Percentiles rank a stretch among this genome's conserved stretches.
Evolutionary conservation across 1,140 invertebrate species (phyloP).

Genomic region (Coenobita brevimanus): DNA sequence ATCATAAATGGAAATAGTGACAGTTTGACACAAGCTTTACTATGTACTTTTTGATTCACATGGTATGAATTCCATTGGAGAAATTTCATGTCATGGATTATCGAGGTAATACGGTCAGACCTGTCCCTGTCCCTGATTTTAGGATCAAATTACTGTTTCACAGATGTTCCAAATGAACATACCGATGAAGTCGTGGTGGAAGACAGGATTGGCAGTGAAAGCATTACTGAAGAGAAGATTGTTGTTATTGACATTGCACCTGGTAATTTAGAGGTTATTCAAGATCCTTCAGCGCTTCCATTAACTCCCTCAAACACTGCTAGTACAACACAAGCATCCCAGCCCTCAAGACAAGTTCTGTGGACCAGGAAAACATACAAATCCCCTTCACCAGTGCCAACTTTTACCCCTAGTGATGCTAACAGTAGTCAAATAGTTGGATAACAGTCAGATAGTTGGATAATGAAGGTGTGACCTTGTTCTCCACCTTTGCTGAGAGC

Average conservation of each 20-base stretch:
- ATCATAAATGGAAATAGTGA: background rate
- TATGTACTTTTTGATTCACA: too few species aligned
- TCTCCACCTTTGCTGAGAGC: conserved; percentile 43
- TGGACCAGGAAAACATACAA: background rate
- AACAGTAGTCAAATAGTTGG: conserved; percentile 43
- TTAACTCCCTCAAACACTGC: conserved; percentile 17
- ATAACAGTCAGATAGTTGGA: conserved; percentile 34
- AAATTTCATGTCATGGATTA: too few species aligned
- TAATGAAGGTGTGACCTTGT: conserved; percentile 36
- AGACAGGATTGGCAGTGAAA: background rate
- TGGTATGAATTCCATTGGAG: too few species aligned
- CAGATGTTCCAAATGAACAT: too few species aligned
- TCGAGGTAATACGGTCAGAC: background rate
- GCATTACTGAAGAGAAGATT: background rate
- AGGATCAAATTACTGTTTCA: background rate
- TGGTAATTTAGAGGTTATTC: too few species aligned
- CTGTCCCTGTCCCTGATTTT: background rate
- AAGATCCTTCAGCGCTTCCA: conserved; percentile 6
- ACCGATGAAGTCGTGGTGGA: background rate
- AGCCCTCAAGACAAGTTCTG: conserved; percentile 16
- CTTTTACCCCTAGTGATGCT: conserved; percentile 16
- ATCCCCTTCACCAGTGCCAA: conserved; percentile 12
- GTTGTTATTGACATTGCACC: too few species aligned
- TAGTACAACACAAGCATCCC: conserved; percentile 4
- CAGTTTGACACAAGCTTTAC: too few species aligned